Evolutionary conservation across 2,113 vertebrate species (phyloP).

Genomic region (Plotosus lineatus): DNA sequence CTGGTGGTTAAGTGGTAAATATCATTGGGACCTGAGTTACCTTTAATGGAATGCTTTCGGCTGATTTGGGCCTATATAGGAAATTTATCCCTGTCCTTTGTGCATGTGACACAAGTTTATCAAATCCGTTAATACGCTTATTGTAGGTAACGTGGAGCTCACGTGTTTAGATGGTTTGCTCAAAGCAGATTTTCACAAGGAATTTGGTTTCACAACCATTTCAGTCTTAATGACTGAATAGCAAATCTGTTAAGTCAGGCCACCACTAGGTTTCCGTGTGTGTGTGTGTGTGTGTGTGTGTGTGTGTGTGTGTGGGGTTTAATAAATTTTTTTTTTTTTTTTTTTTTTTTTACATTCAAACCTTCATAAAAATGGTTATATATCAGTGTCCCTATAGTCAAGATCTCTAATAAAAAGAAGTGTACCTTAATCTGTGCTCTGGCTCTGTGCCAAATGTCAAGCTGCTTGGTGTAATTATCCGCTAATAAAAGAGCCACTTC

Average conservation of each 20-base stretch:
- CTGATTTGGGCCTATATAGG: not conserved
- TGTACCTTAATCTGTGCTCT: constrained; percentile 3
- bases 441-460: constrained; percentile 49
- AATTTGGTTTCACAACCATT: constrained; percentile 36
- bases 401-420: not conserved
- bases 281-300: constrained; percentile 3
- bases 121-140: constrained; percentile 29
- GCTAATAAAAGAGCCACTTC: constrained; percentile 64
- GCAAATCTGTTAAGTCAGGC: constrained; percentile 44
- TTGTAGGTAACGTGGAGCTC: constrained; percentile 42
- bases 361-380: not conserved
- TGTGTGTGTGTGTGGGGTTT: constrained; percentile 8
- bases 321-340: too few species aligned
- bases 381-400: not conserved
- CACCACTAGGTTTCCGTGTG: not conserved
- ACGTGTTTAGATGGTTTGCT: constrained; percentile 35
- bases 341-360: not conserved
- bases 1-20: too few species aligned
- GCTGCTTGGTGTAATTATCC: constrained; percentile 68
- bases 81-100: not conserved
- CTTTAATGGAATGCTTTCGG: not conserved
- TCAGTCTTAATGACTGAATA: not conserved
- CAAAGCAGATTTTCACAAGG: constrained; percentile 21
- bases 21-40: not conserved
- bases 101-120: not conserved